These are phyloP conservation scores for Strigamia maritima DNA, from an alignment of 2,888 invertebrate species.

Conservation along the genomic window DNA sequence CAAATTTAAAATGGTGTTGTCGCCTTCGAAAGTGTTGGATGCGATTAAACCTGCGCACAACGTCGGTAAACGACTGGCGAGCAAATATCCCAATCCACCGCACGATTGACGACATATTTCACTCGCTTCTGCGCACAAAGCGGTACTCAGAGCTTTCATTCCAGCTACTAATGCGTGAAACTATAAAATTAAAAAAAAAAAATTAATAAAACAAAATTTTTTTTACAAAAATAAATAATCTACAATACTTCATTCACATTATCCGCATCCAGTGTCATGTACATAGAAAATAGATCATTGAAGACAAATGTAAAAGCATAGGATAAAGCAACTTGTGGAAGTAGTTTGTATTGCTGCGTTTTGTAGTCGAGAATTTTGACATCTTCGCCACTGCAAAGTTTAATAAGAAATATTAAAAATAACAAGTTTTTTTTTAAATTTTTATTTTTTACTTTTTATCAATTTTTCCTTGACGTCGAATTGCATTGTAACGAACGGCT, in stretches of 20 bases:
- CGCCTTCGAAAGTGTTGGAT: slow-evolving; percentile 92
- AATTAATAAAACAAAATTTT: too few species aligned
- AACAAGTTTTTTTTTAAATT: too few species aligned
- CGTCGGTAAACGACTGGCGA: slow-evolving; percentile 78
- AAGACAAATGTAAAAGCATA: slow-evolving; percentile 74
- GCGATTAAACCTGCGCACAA: slow-evolving; percentile 81
- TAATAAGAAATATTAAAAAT: slow-evolving; percentile 55
- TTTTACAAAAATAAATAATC: too few species aligned
- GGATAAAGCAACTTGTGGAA: slow-evolving; percentile 75
- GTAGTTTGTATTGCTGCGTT: slow-evolving; percentile 89
- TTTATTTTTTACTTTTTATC: slow-evolving; percentile 67
- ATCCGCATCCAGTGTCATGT: too few species aligned
- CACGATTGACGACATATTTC: slow-evolving; percentile 84
- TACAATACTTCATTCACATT: too few species aligned
- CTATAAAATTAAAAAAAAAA: too few species aligned
- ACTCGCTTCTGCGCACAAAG: slow-evolving; percentile 69
- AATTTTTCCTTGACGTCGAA: slow-evolving; percentile 83
- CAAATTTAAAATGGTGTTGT: slow-evolving; percentile 87
- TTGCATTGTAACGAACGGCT: slow-evolving; percentile 84
- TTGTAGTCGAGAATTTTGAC: slow-evolving; percentile 89
- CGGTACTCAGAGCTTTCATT: slow-evolving; percentile 43
- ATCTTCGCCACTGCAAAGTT: slow-evolving; percentile 67
- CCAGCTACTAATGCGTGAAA: too few species aligned
- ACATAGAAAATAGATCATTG: too few species aligned
- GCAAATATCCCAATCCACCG: slow-evolving; percentile 94